Percentiles rank a stretch among this genome's conserved stretches.
Conservation (phyloP, 2,797 vertebrate species). For the Schizopygopsis malacanthus region DNA sequence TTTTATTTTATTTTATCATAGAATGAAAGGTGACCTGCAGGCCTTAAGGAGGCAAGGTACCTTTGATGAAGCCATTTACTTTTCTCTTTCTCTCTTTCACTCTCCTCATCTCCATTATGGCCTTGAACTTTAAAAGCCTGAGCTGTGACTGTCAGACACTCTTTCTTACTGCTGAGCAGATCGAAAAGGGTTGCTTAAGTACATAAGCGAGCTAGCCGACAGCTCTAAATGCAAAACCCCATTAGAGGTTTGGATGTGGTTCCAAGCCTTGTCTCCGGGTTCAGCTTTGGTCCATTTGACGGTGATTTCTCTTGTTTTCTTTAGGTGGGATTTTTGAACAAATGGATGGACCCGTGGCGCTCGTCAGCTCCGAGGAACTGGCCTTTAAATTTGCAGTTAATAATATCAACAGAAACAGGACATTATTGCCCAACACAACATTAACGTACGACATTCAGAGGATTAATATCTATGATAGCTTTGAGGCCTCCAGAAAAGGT, state of each 20-base stretch:
- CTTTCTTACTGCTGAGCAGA: slow-evolving; percentile 71
- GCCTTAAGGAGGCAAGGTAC: slow-evolving; percentile 68
- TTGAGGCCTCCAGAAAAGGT: slow-evolving; percentile 99
- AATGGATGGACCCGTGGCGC: slow-evolving; percentile 88
- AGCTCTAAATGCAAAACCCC: slow-evolving; percentile 59
- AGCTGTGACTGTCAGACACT: slow-evolving; percentile 64
- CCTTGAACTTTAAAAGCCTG: slow-evolving; percentile 75
- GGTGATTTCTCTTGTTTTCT: slow-evolving; percentile 53
- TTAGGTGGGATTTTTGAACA: slow-evolving; percentile 98
- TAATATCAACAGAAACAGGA: slow-evolving; percentile 98
- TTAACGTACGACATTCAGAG: slow-evolving; percentile 98
- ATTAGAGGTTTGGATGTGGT: slow-evolving; percentile 50
- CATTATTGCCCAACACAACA: slow-evolving; percentile 96
- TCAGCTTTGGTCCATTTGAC: slow-evolving; percentile 53
- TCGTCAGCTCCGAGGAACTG: slow-evolving; percentile 94
- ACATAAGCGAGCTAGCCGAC: slow-evolving; percentile 55
- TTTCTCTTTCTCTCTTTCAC: slow-evolving; percentile 50
- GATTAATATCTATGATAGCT: slow-evolving; percentile 99
- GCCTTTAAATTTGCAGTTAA: slow-evolving; percentile 99
- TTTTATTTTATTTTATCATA: slow-evolving; percentile 47
- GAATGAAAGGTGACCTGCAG: slow-evolving; percentile 57
- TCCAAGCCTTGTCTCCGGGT: slow-evolving; percentile 27
- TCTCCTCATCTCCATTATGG: slow-evolving; percentile 73
- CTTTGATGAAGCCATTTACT: slow-evolving; percentile 69
- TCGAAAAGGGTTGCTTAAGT: slow-evolving; percentile 65